Evolutionary conservation across 2,888 invertebrate species (phyloP), one percentile per base, ranked within the genome.

Genomic region (Drymonia ruficornis): DNA sequence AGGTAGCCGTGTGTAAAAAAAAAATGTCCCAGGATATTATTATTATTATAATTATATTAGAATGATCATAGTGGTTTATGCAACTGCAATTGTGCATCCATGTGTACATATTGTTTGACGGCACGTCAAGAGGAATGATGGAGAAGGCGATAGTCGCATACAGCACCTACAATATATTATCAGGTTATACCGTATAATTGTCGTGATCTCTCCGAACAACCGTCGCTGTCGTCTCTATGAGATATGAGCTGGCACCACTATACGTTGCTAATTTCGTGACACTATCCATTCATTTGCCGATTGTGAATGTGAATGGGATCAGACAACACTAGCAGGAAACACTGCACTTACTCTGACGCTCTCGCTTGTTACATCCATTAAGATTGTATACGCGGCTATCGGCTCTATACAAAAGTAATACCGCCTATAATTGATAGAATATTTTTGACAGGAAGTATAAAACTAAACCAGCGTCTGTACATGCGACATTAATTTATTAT

Each of bases 221-320:
- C 80, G 81, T 70, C 69, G 73, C 80, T 81, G 85, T 86, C 87
- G 78, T 68, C 69, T 61, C 64, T 70, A 67, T 87, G 89, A 91
- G 82, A 87, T 86, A 90, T 87, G 86, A 81, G 76, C 90, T 91
- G 91, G 91, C 91, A 89, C n/a, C 81, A 76, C 76, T 83, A 81
- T 80, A 83, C 79, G 81, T 82, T 74, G 84, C 89, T 91, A 88
- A 91, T 88, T 91, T 86, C 80, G 85, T 78, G 84, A 79, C 85
- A 82, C 87, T 89, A 89, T 80, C 87, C 89, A 89, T 90, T 91
- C 91, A 91, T 89, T 89, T 87, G 70, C 76, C 76, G 77, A 84
- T 86, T 79, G 78, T 80, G 65, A 78, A 81, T 76, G 75, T 89
- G 89, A 91, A 91, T 91, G 89, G 78, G 86, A 84, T 75, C 83